Evolutionary conservation across 1,140 invertebrate species (phyloP).

Genomic region (Pristionchus pacificus): DNA sequence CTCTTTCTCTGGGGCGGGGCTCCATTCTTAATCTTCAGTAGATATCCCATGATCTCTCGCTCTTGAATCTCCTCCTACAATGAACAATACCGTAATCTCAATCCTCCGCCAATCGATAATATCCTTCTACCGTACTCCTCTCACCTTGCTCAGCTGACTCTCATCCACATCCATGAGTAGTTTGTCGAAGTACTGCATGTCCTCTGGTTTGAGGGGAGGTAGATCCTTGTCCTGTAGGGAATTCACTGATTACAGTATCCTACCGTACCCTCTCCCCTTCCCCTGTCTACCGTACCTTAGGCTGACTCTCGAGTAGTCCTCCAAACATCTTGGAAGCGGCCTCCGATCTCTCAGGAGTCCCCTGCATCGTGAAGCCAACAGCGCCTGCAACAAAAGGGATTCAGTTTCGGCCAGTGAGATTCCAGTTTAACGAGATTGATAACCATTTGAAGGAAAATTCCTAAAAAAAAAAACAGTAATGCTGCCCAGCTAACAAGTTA

Average conservation of each 20-base stretch:
- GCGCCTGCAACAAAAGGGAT: slow-evolving; percentile 45
- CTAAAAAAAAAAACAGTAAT: too few species aligned
- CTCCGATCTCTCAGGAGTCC: slow-evolving; percentile 60
- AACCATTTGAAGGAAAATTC: too few species aligned
- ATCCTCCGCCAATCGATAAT: too few species aligned
- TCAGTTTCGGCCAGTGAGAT: background rate
- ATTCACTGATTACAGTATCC: background rate
- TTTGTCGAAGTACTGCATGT: slow-evolving; percentile 99
- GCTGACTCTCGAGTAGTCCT: slow-evolving; percentile 89
- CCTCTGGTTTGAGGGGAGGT: slow-evolving; percentile 98
- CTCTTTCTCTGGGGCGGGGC: slow-evolving; percentile 97
- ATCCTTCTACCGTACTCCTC: background rate
- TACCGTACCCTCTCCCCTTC: background rate
- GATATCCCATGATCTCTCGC: slow-evolving; percentile 95
- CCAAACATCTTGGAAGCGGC: slow-evolving; percentile 22
- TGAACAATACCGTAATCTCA: background rate
- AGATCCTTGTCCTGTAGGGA: slow-evolving; percentile 74
- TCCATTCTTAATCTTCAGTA: slow-evolving; percentile 98
- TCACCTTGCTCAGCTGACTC: slow-evolving; percentile 69
- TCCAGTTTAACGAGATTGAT: background rate
- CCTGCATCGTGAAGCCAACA: slow-evolving; percentile 87
- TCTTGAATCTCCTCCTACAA: slow-evolving; percentile 94
- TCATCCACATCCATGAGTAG: slow-evolving; percentile 94
- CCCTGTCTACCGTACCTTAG: slow-evolving; percentile 64
- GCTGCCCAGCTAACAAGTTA: too few species aligned